Base-by-base conservation (phyloP, 2,888 invertebrate species). In the Meiosimyza decipiens region DNA sequence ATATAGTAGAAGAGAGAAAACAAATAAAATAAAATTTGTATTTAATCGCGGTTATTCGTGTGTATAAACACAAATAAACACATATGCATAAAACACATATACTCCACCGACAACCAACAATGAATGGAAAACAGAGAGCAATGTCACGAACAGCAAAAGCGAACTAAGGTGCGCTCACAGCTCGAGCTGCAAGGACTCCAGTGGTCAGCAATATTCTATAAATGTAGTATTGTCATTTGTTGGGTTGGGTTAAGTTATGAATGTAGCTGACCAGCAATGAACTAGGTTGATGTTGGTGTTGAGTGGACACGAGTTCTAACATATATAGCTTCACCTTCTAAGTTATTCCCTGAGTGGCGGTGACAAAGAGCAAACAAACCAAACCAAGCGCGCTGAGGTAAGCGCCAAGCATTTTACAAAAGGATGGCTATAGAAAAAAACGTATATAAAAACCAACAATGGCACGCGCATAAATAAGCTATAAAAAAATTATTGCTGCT, bases 391-490 rank as follows among this genome's bases (percentile, higher is more conserved):
- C 40, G 40, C 40, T 40, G 40, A 40, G 40, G 40, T 40, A 40
- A 40, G 9, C 40, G 40, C 9, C 9, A 40, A 40, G 9, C 40
- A 40, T 40, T 40, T 40, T 40, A 40, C 40, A 12, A 62, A 62
- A 40, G 6, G 59, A 13, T 22, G 59, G 22, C 16, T 22, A 28
- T 2, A 59, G 6, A n/a, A 22, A 50, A 3, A 13, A 40, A 63
- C 13, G 16, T 7, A 57, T 11, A 52, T n/a, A 62, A 62, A 11
- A 50, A 22, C 40, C 54, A 59, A 13, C 49, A 22, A 51, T 47
- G 15, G 57, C 40, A 54, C 22, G 59, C 70, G 49, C 73, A 67
- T 62, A 68, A 68, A 72, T 60, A 73, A 73, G 66, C 73, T 52
- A 73, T 70, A 70, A 73, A 70, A 70, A 65, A 57, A 52, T 16